Conservation (phyloP, 2,888 invertebrate genomes). For the Tipula confusa region DNA sequence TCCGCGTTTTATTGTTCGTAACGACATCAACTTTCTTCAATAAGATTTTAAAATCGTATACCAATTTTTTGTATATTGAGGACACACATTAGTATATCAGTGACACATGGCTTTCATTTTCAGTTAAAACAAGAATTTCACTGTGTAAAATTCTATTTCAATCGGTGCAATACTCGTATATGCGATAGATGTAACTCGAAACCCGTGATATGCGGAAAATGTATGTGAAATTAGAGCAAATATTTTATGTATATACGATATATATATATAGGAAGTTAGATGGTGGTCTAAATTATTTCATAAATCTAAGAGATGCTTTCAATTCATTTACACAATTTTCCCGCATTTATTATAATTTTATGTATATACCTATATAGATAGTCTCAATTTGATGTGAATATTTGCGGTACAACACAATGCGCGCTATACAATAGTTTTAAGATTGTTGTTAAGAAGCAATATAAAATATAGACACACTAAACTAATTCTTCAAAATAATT, state of each 20-base stretch:
- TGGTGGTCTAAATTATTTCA: background rate
- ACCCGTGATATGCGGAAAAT: no score
- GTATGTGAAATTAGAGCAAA: no score
- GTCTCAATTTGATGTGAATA: background rate
- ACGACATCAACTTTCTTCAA: background rate
- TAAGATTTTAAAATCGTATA: no score
- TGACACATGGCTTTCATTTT: background rate
- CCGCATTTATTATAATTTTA: background rate
- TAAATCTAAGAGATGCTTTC: background rate
- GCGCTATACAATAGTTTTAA: background rate
- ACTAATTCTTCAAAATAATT: background rate
- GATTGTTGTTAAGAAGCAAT: background rate
- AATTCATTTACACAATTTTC: background rate
- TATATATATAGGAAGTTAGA: background rate
- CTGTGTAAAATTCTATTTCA: background rate
- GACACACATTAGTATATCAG: background rate
- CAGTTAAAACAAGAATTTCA: background rate
- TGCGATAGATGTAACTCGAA: no score
- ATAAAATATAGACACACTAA: background rate
- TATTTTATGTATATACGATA: no score
- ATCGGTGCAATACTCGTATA: no score
- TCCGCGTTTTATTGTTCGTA: background rate
- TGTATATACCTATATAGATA: background rate
- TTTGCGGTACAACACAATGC: background rate
- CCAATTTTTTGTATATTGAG: no score